These are phyloP conservation scores for Portevinia maculata DNA, from an alignment of 2,888 invertebrate genomes.

Conservation along the genomic window DNA sequence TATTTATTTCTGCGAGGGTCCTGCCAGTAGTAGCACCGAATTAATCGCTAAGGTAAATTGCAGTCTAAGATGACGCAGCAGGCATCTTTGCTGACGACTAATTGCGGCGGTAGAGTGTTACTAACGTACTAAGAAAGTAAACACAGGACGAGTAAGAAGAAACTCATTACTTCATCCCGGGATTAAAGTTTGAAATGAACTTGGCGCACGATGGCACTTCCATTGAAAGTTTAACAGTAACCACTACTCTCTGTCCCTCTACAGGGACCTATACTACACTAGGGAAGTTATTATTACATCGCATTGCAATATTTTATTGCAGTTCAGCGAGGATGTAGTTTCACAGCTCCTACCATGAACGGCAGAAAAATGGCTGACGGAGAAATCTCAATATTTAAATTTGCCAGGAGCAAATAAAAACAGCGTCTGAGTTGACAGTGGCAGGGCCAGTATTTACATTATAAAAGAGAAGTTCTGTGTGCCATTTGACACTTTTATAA, in stretches of 20 bases:
- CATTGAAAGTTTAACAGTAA: conserved; percentile 62
- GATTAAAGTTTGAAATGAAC: conserved; percentile 72
- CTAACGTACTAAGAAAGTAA: conserved; percentile 18
- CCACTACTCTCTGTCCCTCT: conserved; percentile 3
- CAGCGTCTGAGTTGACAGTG: conserved; percentile 16
- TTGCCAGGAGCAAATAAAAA: conserved; percentile 64
- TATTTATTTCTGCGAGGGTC: conserved; percentile 21
- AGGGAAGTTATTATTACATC: conserved; percentile 71
- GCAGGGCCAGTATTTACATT: conserved; percentile 58
- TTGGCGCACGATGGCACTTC: conserved; percentile 69
- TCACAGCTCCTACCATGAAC: not conserved
- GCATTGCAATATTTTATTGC: conserved; percentile 74
- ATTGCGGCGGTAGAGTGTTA: conserved; percentile 46
- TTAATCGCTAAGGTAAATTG: conserved; percentile 71
- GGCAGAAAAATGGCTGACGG: conserved; percentile 44
- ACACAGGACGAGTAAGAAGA: conserved; percentile 34
- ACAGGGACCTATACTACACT: conserved; percentile 37
- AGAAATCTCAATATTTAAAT: conserved; percentile 69
- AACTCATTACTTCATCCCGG: conserved; percentile 71
- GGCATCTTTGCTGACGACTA: conserved; percentile 70
- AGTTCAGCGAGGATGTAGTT: conserved; percentile 56
- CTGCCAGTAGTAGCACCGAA: conserved; percentile 51
- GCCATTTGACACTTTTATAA: conserved; percentile 72
- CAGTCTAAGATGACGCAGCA: conserved; percentile 67
- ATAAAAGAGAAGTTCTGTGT: conserved; percentile 55